Base-by-base conservation (phyloP, 2,888 invertebrate genomes). In the Alitta virens region DNA sequence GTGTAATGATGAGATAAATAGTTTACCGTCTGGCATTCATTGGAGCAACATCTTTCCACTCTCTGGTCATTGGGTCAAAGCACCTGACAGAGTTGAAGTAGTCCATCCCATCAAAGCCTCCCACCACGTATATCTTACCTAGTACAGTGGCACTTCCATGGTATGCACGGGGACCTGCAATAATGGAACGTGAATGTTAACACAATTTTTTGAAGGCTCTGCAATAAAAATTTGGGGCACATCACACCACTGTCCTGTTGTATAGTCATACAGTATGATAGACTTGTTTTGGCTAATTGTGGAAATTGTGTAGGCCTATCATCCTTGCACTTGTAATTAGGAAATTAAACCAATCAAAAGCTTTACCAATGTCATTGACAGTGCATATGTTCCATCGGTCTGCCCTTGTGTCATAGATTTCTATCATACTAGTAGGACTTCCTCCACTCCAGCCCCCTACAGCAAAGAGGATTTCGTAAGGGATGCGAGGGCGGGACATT, bases 101-200 rank as follows among this genome's bases (percentile, higher is more conserved):
- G 73, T 90, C 89, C 83, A 88, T 86, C n/a, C 94, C 94, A 75
- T 95, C 92, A 77, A 94, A 95, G 2, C 95, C 95, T 0, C 96
- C 95, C 68, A 95, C 90, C 2, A 93, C 89, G 82, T 90, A 94
- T 68, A 96, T 91, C 74, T 90, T 88, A 71, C 87, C 87, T 0
- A 90, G 91, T 0, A 95, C 86, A 0, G 94, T 91, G 0, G 91
- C 92, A 0, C 92, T 91, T n/a, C 94, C 94, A 77, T 95, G 95
- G 80, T 95, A 95, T 0, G 94, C 94, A 58, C 94, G 86, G 0
- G 94, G 91, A 25, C 92, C 93, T 78, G 64, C 0, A 18, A 12
- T 18, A 46, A 46, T 12, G 5, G 12, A 33, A n/a, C n/a, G n/a
- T n/a, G n/a, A n/a, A n/a, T n/a, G n/a, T n/a, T n/a, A n/a, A n/a